A percentile compares a stretch with the other conserved stretches of the same genome.
These are phyloP conservation scores for Lagopus muta DNA, from an alignment of 2,113 vertebrate genomes.

Conservation along the genomic window DNA sequence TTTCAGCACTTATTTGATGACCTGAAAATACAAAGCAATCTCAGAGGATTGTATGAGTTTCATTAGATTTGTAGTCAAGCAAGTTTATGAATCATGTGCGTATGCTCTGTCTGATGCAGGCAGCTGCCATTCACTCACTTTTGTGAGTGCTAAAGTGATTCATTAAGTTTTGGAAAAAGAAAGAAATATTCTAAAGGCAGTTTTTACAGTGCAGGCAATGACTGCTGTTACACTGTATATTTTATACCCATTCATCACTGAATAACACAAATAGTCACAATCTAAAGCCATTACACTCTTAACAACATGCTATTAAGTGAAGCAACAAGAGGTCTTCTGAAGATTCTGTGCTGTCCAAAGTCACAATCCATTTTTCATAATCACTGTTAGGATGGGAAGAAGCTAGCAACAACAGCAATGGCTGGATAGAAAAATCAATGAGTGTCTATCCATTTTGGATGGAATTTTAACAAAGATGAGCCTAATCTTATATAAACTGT, in stretches of 20 bases:
- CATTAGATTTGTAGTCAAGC: accelerated
- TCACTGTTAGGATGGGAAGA: not conserved
- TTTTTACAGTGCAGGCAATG: not conserved
- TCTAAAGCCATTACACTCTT: not conserved
- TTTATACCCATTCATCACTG: not conserved
- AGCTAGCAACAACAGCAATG: not conserved
- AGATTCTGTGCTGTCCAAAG: not conserved
- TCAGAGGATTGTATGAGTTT: not conserved
- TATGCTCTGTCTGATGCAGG: not conserved
- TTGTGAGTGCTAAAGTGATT: not conserved
- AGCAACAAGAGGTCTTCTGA: not conserved
- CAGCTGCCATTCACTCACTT: not conserved
- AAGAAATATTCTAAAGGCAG: not conserved
- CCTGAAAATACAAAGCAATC: not conserved
- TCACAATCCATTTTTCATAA: not conserved
- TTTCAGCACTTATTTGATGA: not conserved
- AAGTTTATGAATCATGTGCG: not conserved
- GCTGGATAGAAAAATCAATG: not conserved
- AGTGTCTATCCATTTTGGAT: not conserved
- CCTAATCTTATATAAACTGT: not conserved
- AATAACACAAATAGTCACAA: not conserved
- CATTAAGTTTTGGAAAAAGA: not conserved
- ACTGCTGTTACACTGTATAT: not conserved
- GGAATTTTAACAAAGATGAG: constrained; percentile 13
- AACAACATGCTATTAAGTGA: not conserved